These are phyloP conservation scores for Synanthedon tipuliformis DNA, from an alignment of 2,888 invertebrate genomes.

Conservation along the genomic window DNA sequence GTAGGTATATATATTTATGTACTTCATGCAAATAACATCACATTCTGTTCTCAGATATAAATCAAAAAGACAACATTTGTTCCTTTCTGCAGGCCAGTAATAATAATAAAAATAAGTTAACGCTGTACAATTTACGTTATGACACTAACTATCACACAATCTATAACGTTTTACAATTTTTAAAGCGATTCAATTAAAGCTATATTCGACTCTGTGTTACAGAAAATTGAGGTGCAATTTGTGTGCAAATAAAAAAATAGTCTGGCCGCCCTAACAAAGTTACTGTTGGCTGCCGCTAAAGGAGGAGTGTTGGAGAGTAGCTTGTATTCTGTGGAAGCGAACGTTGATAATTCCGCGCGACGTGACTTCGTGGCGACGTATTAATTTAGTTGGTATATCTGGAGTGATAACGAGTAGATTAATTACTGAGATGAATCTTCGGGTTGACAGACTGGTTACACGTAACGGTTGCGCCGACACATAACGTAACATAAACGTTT, in stretches of 20 bases:
- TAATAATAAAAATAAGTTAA: constrained; percentile 11
- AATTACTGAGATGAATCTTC: constrained; percentile 56
- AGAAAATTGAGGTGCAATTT: not conserved
- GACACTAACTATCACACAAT: constrained; percentile 25
- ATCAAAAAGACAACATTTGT: constrained; percentile 8
- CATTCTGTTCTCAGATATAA: constrained; percentile 8
- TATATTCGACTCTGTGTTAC: not conserved
- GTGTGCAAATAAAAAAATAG: not conserved
- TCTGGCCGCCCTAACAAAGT: not conserved
- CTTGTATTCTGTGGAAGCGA: not conserved
- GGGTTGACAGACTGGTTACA: constrained; percentile 28
- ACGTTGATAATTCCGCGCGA: not conserved
- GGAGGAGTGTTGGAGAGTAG: not conserved
- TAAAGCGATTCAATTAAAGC: not conserved
- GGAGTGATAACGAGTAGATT: constrained; percentile 41
- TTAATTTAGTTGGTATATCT: constrained; percentile 1
- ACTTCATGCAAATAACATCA: constrained; percentile 4
- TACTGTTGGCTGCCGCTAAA: not conserved
- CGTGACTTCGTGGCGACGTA: not conserved
- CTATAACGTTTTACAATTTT: constrained; percentile 16
- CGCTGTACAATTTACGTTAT: constrained; percentile 28
- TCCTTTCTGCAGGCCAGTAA: constrained; percentile 5
- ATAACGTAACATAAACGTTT: constrained; percentile 10
- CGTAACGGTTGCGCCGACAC: constrained; percentile 30
- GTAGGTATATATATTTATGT: too few species aligned